Evolutionary conservation across 2,797 vertebrate genomes (phyloP), one percentile per base, ranked within the genome.

Genomic region (Cheirogaleus major): DNA sequence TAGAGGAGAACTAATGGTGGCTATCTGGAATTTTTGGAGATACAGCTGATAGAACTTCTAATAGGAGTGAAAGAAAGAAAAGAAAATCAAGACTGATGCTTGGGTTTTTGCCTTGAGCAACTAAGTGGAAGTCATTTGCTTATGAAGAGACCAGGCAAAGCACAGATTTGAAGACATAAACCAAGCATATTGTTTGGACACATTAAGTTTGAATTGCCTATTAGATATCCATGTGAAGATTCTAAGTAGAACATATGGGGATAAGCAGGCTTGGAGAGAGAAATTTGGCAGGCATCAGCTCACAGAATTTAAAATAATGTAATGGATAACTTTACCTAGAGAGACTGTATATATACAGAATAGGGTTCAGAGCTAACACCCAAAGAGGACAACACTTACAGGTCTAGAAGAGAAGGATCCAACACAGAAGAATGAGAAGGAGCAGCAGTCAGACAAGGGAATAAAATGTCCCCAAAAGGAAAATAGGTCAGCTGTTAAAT

Each of bases 121-220:
- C 38, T 57, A 86, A 82, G 69, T 92, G 17, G 75, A 95, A 84
- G 70, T 79, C 30, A 96, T 83, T 87, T 83, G 23, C 76, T 92
- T 41, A 79, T 50, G 38, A 14, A 95, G 95, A 89, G 4, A 78
- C 17, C 18, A 87, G 14, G n/a, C n/a, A 93, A 96, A 90, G 55
- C 45, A 41, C 30, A 83, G 27, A 32, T 91, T 91, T 95, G 65
- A 93, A 82, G 35, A 94, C 14, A 67, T 85, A 95, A 95, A 93
- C 43, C 15, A 52, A 90, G 38, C 22, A 35, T 38, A 70, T n/a
- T 84, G 30, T 95, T 81, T 85, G 55, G 10, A 41, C 48, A 48
- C n/a, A 86, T n/a, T 84, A 86, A 59, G 12, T 81, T 52, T 90
- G 45, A 95, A 80, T 50, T 89, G 43, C 23, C 70, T 87, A 70